These are phyloP conservation scores for Sinocyclocheilus rhinocerous DNA, from an alignment of 2,113 vertebrate species.

Conservation along the genomic window DNA sequence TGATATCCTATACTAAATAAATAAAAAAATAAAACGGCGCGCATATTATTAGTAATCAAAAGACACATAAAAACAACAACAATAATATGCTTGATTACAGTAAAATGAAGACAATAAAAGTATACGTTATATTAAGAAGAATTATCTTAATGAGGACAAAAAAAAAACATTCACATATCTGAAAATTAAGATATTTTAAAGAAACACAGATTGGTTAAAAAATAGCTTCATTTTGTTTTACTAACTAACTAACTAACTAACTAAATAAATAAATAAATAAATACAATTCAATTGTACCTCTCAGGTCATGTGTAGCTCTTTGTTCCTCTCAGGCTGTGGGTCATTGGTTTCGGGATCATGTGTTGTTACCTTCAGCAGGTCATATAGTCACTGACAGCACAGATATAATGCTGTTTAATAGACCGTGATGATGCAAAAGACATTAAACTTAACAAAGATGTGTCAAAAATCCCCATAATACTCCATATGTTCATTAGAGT, in stretches of 20 bases:
- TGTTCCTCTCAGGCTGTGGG: constrained; percentile 39
- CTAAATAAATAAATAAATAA: no score
- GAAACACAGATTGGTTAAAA: not conserved
- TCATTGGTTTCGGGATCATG: constrained; percentile 61
- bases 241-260: not conserved
- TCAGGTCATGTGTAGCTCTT: not conserved
- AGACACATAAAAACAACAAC: not conserved
- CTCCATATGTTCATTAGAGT: constrained; percentile 96
- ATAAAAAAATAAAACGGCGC: constrained; percentile 14
- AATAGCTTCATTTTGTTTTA: not conserved
- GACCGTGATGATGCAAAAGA: constrained; percentile 88
- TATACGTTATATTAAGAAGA: not conserved
- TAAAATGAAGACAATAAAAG: not conserved
- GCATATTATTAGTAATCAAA: constrained; percentile 24
- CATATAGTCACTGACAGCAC: constrained; percentile 86
- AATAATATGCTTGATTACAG: not conserved
- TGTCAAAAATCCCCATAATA: constrained; percentile 85
- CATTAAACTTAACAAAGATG: constrained; percentile 92
- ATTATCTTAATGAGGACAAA: no score
- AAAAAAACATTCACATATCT: not conserved
- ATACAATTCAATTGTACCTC: not conserved
- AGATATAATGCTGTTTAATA: constrained; percentile 96
- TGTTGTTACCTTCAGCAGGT: constrained; percentile 90
- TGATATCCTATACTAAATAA: constrained; percentile 20
- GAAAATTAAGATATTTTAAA: not conserved